Evolutionary conservation across 1,140 invertebrate species (phyloP), one percentile per base, ranked within the genome.

Genomic region (Halotydeus destructor): DNA sequence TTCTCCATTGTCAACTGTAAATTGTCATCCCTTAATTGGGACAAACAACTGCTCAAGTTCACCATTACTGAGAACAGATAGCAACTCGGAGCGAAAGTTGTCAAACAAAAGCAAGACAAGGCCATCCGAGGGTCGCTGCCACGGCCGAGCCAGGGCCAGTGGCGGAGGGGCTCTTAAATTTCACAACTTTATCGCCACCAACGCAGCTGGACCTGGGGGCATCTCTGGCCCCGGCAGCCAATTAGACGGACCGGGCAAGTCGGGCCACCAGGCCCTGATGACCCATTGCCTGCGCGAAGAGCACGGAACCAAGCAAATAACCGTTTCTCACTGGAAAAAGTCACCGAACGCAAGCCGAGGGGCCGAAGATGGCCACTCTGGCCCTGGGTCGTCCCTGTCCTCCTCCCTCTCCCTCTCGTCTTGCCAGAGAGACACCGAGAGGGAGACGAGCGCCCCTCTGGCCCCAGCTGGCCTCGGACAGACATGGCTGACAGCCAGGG

Each of bases 251-350:
- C 14, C 27, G 14, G 27, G 8, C 8, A 41, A 32, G 30, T 32
- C 28, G 12, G 14, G 4, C 14, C 21, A 16, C 3, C 4, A 3
- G 12, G n/a, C 33, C 9, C 27, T 22, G n/a, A 11, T n/a, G 16
- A 25, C 23, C 2, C 39, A 41, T 32, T 47, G 46, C 40, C 41
- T 51, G 32, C 33, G 38, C n/a, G 52, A 54, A 43, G 49, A 54
- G 44, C 49, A 54, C 45, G 51, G 52, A n/a, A 50, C 52, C 19
- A 53, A 53, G 39, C 52, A 53, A 35, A 53, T 53, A 26, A 53
- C 45, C 3, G 51, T 53, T 18, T 49, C 46, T 6, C 47, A 52
- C 38, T 52, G 49, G 49, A 31, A 41, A 24, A 33, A 25, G 26
- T 16, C 9, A 11, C 27, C 11, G 14, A 27, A 16, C 30, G 2